A percentile compares a stretch with the other conserved stretches of the same genome.
Conservation (phyloP, 2,888 invertebrate species). For the Pemphredon lugubris region DNA sequence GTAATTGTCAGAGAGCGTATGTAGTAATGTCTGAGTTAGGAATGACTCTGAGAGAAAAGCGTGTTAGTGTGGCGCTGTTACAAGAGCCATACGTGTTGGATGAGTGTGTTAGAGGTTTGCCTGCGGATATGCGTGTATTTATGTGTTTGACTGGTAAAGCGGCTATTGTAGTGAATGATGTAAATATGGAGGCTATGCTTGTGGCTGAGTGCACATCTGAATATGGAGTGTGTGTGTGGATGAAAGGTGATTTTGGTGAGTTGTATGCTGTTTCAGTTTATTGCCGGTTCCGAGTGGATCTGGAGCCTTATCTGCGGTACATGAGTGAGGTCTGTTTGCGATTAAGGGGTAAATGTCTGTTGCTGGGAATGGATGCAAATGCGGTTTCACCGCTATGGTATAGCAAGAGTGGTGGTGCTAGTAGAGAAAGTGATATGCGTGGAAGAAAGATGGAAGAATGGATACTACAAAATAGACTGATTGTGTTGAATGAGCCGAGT, state of each 20-base stretch:
- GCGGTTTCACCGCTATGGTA: slow-evolving; percentile 56
- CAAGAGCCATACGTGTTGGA: slow-evolving; percentile 16
- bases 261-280: slow-evolving; percentile 49
- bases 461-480: neutral
- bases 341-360: neutral
- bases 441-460: neutral
- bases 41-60: neutral
- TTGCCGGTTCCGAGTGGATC: slow-evolving; percentile 21
- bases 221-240: slow-evolving; percentile 38
- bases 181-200: slow-evolving; percentile 12
- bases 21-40: slow-evolving; percentile 8
- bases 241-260: slow-evolving; percentile 40
- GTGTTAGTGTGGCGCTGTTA: slow-evolving; percentile 1
- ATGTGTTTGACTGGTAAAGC: neutral
- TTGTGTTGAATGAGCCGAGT: slow-evolving; percentile 20
- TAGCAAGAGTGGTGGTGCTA: neutral
- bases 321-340: slow-evolving; percentile 2
- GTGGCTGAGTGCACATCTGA: slow-evolving; percentile 18
- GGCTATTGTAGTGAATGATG: slow-evolving; percentile 32
- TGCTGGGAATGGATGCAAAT: slow-evolving; percentile 61
- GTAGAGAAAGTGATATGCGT: slow-evolving; percentile 11
- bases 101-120: slow-evolving; percentile 4
- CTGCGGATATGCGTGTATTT: neutral
- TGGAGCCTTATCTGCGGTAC: slow-evolving; percentile 13
- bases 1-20: slow-evolving; percentile 21